Evolutionary conservation across 1,140 invertebrate species (phyloP).

Genomic region (Pissodes strobi): DNA sequence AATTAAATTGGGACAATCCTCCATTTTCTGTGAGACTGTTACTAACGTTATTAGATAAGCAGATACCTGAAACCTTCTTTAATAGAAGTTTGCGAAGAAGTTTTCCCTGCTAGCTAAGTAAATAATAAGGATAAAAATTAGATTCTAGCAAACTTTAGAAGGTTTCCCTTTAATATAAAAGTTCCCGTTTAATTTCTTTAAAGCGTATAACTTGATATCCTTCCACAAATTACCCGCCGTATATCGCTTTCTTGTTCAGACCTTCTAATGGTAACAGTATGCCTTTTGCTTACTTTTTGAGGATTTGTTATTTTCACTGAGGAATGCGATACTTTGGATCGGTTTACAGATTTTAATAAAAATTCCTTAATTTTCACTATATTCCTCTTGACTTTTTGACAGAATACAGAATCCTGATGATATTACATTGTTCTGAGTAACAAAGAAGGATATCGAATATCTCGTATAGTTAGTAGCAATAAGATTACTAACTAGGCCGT

Average conservation of each 20-base stretch:
- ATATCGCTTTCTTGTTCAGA: slow-evolving; percentile 6
- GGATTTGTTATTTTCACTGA: slow-evolving; percentile 9
- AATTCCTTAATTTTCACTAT: too few relatives aligned
- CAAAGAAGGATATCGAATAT: too few relatives aligned
- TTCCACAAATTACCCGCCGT: slow-evolving; percentile 6
- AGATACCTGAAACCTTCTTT: too few relatives aligned
- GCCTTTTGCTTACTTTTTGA: slow-evolving; percentile 4
- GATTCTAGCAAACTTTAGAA: neutral
- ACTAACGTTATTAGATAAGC: too few relatives aligned
- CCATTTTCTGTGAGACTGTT: too few relatives aligned
- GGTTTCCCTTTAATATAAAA: slow-evolving; percentile 22
- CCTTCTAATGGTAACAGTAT: slow-evolving; percentile 20
- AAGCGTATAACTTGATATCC: slow-evolving; percentile 21
- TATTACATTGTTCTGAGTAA: too few relatives aligned
- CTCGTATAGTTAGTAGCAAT: too few relatives aligned
- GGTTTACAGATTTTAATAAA: too few relatives aligned
- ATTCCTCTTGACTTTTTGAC: too few relatives aligned
- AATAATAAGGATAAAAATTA: slow-evolving; percentile 9
- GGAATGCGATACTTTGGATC: neutral
- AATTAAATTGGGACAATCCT: too few relatives aligned
- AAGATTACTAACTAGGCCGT: too few relatives aligned
- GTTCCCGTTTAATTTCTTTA: slow-evolving; percentile 18
- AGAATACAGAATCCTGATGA: too few relatives aligned
- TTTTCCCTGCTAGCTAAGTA: neutral
- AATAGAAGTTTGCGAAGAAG: neutral